Conservation (phyloP, 2,797 vertebrate genomes). For the Alfaro cultratus region DNA sequence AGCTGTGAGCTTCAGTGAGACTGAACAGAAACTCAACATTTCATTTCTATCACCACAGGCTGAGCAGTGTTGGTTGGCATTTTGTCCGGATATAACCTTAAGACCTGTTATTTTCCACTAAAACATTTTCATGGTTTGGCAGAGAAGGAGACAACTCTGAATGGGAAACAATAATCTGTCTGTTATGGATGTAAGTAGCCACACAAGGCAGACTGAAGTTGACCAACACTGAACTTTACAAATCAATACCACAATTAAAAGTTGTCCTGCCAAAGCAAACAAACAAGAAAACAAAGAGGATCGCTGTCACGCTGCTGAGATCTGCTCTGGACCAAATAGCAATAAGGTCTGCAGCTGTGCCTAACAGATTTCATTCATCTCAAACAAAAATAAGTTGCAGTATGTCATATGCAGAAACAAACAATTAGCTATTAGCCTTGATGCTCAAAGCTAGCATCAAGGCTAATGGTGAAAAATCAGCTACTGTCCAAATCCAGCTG, state of each 20-base stretch:
- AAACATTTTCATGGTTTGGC: neutral
- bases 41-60: neutral
- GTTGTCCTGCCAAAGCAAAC: neutral
- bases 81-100: neutral
- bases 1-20: neutral
- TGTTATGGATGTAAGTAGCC: neutral
- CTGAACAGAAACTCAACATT: neutral
- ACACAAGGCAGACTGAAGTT: neutral
- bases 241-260: neutral
- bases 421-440: neutral
- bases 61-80: neutral
- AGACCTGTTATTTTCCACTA: neutral
- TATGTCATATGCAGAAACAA: too few relatives aligned
- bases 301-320: neutral
- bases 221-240: neutral
- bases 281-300: neutral
- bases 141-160: neutral
- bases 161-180: neutral
- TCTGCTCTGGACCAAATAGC: neutral
- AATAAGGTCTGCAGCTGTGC: neutral
- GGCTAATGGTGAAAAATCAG: neutral
- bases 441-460: neutral
- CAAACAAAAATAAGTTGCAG: neutral
- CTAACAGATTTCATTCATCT: neutral
- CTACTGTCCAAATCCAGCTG: neutral